Percentiles rank a stretch among this genome's conserved stretches.
Conservation (phyloP, 2,888 invertebrate genomes). For the Halocaridina rubra region DNA sequence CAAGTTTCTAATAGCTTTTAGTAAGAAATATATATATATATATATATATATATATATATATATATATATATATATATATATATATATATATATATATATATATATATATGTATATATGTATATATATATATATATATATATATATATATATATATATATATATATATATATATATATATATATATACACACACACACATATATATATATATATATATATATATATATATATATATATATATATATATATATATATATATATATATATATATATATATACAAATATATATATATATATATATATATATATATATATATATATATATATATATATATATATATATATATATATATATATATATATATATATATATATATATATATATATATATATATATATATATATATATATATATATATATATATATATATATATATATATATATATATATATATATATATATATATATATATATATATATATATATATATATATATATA, state of each 20-base stretch:
- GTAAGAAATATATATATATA: not conserved
- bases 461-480: not conserved
- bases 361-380: not conserved
- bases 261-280: not conserved
- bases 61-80: not conserved
- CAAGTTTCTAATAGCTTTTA: not conserved
- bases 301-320: conserved; percentile 14
- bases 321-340: conserved; percentile 13
- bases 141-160: not conserved
- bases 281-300: not conserved
- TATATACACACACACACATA: not conserved
- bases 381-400: not conserved
- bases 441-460: not conserved
- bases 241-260: not conserved
- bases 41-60: not conserved
- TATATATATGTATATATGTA: not conserved
- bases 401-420: not conserved
- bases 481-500: not conserved
- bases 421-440: not conserved
- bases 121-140: not conserved
- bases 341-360: conserved; percentile 1
- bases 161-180: not conserved
- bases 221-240: not conserved
- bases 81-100: not conserved
- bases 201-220: not conserved